Evolutionary conservation across 2,888 invertebrate species (phyloP).

Genomic region (Diplazon laetatorius): DNA sequence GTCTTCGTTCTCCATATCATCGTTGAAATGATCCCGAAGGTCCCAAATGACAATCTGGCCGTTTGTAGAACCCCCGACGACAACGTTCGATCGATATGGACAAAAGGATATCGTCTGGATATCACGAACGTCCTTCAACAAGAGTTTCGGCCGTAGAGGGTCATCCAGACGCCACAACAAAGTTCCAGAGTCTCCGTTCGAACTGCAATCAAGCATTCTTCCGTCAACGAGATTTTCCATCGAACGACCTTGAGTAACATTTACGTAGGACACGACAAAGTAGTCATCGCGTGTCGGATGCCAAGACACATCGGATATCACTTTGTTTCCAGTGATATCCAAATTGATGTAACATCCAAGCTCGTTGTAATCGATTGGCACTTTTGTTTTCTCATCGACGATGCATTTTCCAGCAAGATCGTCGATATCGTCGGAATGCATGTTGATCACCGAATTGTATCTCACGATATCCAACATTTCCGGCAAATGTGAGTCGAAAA

Average conservation of each 20-base stretch:
- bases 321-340: slow-evolving; percentile 69
- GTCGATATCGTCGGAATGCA: slow-evolving; percentile 75
- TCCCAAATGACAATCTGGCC: slow-evolving; percentile 81
- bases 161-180: slow-evolving; percentile 75
- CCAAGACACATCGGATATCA: slow-evolving; percentile 77
- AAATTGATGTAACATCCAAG: slow-evolving; percentile 73
- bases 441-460: slow-evolving; percentile 76
- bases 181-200: slow-evolving; percentile 37
- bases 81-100: slow-evolving; percentile 73
- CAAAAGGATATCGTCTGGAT: slow-evolving; percentile 78
- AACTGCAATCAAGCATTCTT: slow-evolving; percentile 5
- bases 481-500: slow-evolving; percentile 64
- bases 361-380: slow-evolving; percentile 69
- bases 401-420: slow-evolving; percentile 45
- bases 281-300: slow-evolving; percentile 71
- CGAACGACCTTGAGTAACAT: slow-evolving; percentile 10
- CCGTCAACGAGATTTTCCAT: slow-evolving; percentile 1
- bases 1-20: background rate
- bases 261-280: slow-evolving; percentile 72
- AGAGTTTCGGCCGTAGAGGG: slow-evolving; percentile 71
- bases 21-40: slow-evolving; percentile 59
- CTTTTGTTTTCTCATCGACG: background rate
- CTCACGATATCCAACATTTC: slow-evolving; percentile 71
- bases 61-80: slow-evolving; percentile 78
- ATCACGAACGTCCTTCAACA: slow-evolving; percentile 75